phyloP scores from a whole-genome alignment of 2,888 invertebrate genomes.

The Diogma glabrata region DNA sequence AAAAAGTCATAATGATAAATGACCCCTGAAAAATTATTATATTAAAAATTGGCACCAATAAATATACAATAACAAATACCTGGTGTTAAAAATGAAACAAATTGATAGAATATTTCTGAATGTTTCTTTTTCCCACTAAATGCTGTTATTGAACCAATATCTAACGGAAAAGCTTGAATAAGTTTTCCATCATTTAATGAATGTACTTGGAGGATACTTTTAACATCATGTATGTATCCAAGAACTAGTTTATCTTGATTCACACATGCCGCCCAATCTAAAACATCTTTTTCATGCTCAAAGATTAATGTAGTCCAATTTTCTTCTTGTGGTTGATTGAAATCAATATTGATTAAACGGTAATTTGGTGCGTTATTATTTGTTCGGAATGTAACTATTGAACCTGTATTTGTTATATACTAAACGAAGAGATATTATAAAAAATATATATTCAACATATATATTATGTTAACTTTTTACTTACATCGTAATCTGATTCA shows the following conservation, averaged over 20 bases:
- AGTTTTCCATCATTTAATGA: constrained; percentile 58
- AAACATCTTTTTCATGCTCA: constrained; percentile 77
- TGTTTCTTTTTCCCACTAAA: constrained; percentile 77
- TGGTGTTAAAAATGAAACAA: constrained; percentile 88
- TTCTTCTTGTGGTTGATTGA: constrained; percentile 54
- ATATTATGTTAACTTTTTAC: constrained; percentile 18
- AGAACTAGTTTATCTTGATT: constrained; percentile 75
- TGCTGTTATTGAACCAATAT: constrained; percentile 75
- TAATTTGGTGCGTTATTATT: constrained; percentile 92
- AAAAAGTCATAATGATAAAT: constrained; percentile 81
- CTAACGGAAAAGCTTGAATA: constrained; percentile 63
- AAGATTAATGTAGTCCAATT: constrained; percentile 74
- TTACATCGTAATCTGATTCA: constrained; percentile 87
- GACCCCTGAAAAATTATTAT: constrained; percentile 39
- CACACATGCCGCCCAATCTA: constrained; percentile 82
- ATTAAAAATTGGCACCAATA: no score
- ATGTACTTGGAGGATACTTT: constrained; percentile 78
- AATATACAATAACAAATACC: constrained; percentile 33
- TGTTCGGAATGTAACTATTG: constrained; percentile 74
- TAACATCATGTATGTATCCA: constrained; percentile 88
- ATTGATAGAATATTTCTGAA: constrained; percentile 85
- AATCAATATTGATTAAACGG: constrained; percentile 72
- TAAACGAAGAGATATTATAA: constrained; percentile 35
- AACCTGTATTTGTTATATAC: constrained; percentile 83
- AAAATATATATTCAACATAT: background rate